Evolutionary conservation across 2,888 invertebrate genomes (phyloP).

Genomic region (Nineta flava): DNA sequence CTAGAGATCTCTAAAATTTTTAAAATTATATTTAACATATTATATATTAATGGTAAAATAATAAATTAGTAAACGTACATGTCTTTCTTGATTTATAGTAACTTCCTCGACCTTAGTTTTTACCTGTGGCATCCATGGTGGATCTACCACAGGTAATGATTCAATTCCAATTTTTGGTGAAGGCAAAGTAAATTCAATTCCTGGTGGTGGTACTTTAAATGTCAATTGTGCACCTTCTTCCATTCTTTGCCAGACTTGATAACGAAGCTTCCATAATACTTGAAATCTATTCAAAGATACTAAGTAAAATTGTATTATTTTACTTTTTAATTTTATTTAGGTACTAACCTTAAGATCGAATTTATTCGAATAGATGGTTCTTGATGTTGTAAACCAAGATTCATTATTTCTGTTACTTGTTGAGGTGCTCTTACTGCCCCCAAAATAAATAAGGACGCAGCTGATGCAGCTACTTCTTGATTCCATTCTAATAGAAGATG

Average conservation of each 20-base stretch:
- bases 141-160: conserved; percentile 87
- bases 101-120: conserved; percentile 99
- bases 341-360: conserved; percentile 51
- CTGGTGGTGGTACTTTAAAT: conserved; percentile 97
- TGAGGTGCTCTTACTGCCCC: conserved; percentile 85
- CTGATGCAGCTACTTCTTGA: conserved; percentile 66
- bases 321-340: not conserved
- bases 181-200: conserved; percentile 96
- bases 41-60: not conserved
- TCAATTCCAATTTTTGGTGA: conserved; percentile 98
- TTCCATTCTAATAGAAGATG: conserved; percentile 86
- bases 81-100: conserved; percentile 92
- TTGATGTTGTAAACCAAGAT: conserved; percentile 67
- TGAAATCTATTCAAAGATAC: conserved; percentile 46
- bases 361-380: conserved; percentile 70
- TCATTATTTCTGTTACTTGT: conserved; percentile 80
- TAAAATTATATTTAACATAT: not conserved
- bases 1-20: conserved; percentile 65
- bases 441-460: conserved; percentile 82
- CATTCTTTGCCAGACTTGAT: conserved; percentile 99
- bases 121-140: conserved; percentile 96
- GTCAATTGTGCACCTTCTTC: conserved; percentile 91
- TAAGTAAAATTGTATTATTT: not conserved
- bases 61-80: conserved; percentile 39
- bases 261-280: conserved; percentile 90